These are phyloP conservation scores for Galeopterus variegatus DNA, from an alignment of 2,113 vertebrate genomes.

Conservation along the genomic window DNA sequence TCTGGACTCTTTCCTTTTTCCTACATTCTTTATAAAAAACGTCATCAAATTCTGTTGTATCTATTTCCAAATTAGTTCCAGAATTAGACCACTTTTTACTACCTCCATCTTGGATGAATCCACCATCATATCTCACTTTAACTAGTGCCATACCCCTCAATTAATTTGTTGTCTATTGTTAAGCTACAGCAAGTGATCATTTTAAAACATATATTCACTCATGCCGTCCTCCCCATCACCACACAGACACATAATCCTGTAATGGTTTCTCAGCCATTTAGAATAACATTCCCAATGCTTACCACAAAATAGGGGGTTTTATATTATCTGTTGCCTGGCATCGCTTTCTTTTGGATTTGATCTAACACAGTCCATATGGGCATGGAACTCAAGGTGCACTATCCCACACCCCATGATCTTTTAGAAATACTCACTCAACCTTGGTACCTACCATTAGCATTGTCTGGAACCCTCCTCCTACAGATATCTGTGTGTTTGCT, in stretches of 20 bases:
- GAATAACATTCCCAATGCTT: neutral
- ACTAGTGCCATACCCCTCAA: neutral
- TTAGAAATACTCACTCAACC: neutral
- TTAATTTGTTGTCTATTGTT: neutral
- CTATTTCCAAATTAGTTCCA: neutral
- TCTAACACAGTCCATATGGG: neutral
- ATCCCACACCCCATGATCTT: neutral
- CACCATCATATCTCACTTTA: neutral
- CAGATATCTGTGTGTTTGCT: neutral
- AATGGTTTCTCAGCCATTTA: neutral
- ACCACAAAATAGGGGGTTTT: neutral
- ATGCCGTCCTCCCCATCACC: accelerated
- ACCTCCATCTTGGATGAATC: neutral
- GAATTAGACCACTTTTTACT: neutral
- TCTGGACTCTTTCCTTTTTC: neutral
- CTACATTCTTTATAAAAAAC: neutral
- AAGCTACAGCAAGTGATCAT: neutral
- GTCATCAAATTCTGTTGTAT: neutral
- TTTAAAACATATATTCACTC: neutral
- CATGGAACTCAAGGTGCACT: neutral
- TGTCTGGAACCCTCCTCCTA: neutral
- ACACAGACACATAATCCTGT: neutral
- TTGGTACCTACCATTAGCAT: neutral
- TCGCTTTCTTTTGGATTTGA: neutral
- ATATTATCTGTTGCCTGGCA: no score